Base-by-base conservation (phyloP, 2,888 invertebrate genomes). In the Ormyrus thymus region DNA sequence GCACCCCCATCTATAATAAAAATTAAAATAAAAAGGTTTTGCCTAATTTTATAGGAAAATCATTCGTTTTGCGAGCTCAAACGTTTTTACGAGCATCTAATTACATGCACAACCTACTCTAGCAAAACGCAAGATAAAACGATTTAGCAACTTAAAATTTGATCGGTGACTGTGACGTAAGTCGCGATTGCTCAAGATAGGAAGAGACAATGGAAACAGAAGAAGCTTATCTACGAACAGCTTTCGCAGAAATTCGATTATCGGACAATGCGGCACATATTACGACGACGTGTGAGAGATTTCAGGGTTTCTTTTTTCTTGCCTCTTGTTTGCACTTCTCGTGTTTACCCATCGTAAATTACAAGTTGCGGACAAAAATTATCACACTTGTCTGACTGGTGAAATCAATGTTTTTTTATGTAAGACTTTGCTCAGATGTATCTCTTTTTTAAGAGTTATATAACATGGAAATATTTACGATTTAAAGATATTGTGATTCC, bases 111-210 rank as follows among this genome's bases (percentile, higher is more conserved):
- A 29, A 29, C 29, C 1, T 29, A 29, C 29, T 29, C 29, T 56
- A 46, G 15, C 46, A 6, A 46, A 68, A 69, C 13, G 81, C 77
- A n/a, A 69, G 69, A 69, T 61, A 61, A 71, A 80, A 68, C 65
- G 51, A 55, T 64, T 76, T 59, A 65, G 46, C 48, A 62, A 55
- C 53, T 68, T 48, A 56, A 66, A 45, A 13, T 53, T 65, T 72
- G 29, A 65, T 58, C 13, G 55, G 43, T 13, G 8, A 29, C 1
- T 29, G 70, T 72, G 71, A 72, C 62, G 71, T 53, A 62, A 71
- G 61, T 45, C 9, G 71, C n/a, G 51, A 71, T 61, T 45, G 13
- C 6, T n/a, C 53, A 45, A 53, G 62, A 72, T 72, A 72, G 11
- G 51, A n/a, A 6, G 43, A 29, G 29, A 29, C 29, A 29, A 29